phyloP scores from a whole-genome alignment of 1,140 invertebrate genomes.

The Wasmannia auropunctata region DNA sequence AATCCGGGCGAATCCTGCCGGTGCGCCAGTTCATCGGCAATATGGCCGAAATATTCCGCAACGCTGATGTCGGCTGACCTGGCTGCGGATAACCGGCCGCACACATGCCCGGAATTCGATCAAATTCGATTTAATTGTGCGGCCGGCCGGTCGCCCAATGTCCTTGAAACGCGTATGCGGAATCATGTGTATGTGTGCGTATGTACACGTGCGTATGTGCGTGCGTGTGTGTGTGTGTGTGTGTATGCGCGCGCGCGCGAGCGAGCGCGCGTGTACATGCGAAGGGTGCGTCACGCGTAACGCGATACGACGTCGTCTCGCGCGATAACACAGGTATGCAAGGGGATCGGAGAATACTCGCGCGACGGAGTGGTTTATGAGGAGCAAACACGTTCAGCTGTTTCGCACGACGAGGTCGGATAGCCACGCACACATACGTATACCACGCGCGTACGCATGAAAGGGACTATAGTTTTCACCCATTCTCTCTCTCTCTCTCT shows the following conservation, averaged over 20 bases:
- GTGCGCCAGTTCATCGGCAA: conserved; percentile 11
- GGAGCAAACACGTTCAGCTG: conserved; percentile 71
- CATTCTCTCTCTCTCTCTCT: not conserved
- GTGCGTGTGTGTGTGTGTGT: too few relatives aligned
- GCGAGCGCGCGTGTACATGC: not conserved
- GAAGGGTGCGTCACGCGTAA: conserved; percentile 17
- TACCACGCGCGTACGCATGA: not conserved
- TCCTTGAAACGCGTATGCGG: conserved; percentile 50
- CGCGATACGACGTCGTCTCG: conserved; percentile 47
- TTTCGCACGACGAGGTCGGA: conserved; percentile 66
- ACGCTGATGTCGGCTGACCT: conserved; percentile 49
- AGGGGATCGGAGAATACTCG: conserved; percentile 45
- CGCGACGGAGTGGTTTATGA: conserved; percentile 71
- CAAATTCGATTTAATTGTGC: conserved; percentile 63
- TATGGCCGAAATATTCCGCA: conserved; percentile 49
- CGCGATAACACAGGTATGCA: conserved; percentile 64
- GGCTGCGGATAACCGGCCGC: conserved; percentile 48
- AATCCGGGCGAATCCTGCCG: not conserved
- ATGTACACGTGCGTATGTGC: too few relatives aligned
- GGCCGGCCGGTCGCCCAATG: not conserved
- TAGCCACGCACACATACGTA: conserved; percentile 45
- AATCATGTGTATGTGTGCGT: not conserved
- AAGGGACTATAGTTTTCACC: conserved; percentile 12
- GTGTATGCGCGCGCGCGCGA: too few relatives aligned
- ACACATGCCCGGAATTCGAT: conserved; percentile 57